Percentiles rank a stretch among this genome's conserved stretches.
Evolutionary conservation across 2,113 vertebrate species (phyloP).

Genomic region (Bettongia penicillata): DNA sequence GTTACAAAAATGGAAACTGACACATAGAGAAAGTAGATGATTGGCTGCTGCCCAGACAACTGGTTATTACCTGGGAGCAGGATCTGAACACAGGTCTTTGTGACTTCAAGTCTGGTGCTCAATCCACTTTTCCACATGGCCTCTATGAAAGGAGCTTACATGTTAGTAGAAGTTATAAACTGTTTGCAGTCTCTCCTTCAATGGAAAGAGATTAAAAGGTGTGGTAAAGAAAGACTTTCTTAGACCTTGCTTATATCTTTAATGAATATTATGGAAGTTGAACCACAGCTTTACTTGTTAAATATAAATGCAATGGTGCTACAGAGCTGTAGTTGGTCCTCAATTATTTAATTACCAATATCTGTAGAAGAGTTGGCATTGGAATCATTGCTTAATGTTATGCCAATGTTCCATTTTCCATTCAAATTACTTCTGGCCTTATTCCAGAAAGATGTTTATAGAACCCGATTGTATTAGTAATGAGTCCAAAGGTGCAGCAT

Average conservation of each 20-base stretch:
- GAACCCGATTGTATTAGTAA: slow-evolving; percentile 59
- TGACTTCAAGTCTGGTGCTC: background rate
- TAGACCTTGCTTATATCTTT: slow-evolving; percentile 52
- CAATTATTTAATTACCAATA: slow-evolving; percentile 46
- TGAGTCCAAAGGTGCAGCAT: slow-evolving; percentile 55
- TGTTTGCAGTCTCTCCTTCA: slow-evolving; percentile 3
- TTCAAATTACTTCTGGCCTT: slow-evolving; percentile 31
- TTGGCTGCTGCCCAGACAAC: background rate
- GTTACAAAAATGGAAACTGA: background rate
- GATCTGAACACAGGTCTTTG: background rate
- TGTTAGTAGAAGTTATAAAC: background rate
- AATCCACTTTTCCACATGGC: background rate
- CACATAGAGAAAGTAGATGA: background rate
- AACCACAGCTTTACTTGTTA: slow-evolving; percentile 62
- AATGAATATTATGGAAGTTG: slow-evolving; percentile 35
- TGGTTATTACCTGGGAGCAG: background rate
- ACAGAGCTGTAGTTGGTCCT: slow-evolving; percentile 40
- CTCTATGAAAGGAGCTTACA: background rate
- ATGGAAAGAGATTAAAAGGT: slow-evolving; percentile 61
- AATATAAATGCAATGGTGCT: slow-evolving; percentile 14
- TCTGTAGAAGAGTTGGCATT: slow-evolving; percentile 37
- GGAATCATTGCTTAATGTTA: slow-evolving; percentile 41
- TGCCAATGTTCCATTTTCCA: slow-evolving; percentile 24
- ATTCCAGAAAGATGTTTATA: slow-evolving; percentile 54
- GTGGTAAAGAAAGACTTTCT: slow-evolving; percentile 55